phyloP scores from a whole-genome alignment of 1,140 invertebrate genomes.

The Rhizoglyphus robini region DNA sequence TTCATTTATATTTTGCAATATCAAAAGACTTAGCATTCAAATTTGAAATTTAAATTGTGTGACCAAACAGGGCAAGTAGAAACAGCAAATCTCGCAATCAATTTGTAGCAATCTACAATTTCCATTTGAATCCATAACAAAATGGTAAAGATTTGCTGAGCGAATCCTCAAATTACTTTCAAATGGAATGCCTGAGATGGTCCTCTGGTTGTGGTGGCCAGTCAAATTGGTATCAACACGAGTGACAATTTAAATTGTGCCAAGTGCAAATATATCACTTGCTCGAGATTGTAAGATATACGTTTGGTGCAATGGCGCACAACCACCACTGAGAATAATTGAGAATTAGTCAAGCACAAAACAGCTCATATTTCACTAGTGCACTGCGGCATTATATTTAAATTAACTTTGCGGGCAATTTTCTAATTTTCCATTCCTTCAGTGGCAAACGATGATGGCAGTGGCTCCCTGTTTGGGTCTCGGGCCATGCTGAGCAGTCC shows the following conservation, averaged over 20 bases:
- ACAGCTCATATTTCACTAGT: background rate
- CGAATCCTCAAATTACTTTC: no score
- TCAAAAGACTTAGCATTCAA: no score
- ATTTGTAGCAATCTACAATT: no score
- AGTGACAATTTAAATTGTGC: background rate
- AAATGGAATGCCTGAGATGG: background rate
- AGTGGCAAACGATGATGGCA: conserved; percentile 9
- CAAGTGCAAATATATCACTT: background rate
- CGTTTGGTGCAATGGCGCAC: background rate
- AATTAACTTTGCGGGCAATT: background rate
- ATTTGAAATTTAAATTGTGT: no score
- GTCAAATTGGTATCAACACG: background rate
- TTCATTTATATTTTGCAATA: no score
- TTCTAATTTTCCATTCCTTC: background rate
- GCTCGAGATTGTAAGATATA: background rate
- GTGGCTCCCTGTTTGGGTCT: conserved; percentile 4
- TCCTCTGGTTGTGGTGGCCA: background rate
- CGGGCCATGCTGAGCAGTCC: background rate
- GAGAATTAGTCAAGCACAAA: background rate
- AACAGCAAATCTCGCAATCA: no score
- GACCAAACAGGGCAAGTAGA: no score
- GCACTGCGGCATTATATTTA: background rate
- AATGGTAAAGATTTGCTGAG: no score
- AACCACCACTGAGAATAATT: background rate
- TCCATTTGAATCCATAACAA: no score